Base-by-base conservation (phyloP, 37 sponge, comb jelly and placozoan species). In the Diacarnus erythraeanus region DNA sequence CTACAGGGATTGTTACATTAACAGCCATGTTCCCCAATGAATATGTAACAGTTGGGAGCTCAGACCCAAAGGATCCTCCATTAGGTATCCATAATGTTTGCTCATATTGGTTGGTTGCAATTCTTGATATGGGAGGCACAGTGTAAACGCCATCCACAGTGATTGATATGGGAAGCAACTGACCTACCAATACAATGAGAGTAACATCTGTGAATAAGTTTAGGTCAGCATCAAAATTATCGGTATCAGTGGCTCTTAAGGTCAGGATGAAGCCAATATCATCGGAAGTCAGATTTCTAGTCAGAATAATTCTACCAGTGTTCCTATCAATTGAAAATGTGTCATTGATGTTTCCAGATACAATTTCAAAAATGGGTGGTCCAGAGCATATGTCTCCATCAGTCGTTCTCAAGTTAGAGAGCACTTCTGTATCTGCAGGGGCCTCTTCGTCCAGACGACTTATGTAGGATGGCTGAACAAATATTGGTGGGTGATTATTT, bases 321-420 rank as follows among this genome's bases (percentile, higher is more conserved):
- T 23, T 75, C 3, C 42, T 59, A 59, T 93, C 77, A 42, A 93
- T 82, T 0, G 25, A 38, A 39, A 93, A 93, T 2, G 81, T 75
- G 30, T 82, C 57, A 3, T 37, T 77, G n/a, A n/a, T n/a, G 47
- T 86, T 79, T 21, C 90, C 89, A 42, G 35, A 34, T 10, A 77
- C 57, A 9, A 87, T 82, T 0, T 64, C 44, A 80, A 75, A 86
- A 27, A 83, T 34, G 1, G 83, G 81, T 10, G 73, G 66, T 33
- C 81, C 86, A 76, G 85, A 83, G 71, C 94, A 88, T 38, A 63
- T 57, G 42, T 93, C 94, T 37, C 35, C 44, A 40, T 93, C 94
- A 22, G 69, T 81, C 0, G 90, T 87, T 25, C 44, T 33, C 37
- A 93, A 78, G 0, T 10, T 15, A 18, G 84, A 41, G 25, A 89